Base-by-base conservation (phyloP, 2,797 vertebrate species). In the Psittacula echo region DNA sequence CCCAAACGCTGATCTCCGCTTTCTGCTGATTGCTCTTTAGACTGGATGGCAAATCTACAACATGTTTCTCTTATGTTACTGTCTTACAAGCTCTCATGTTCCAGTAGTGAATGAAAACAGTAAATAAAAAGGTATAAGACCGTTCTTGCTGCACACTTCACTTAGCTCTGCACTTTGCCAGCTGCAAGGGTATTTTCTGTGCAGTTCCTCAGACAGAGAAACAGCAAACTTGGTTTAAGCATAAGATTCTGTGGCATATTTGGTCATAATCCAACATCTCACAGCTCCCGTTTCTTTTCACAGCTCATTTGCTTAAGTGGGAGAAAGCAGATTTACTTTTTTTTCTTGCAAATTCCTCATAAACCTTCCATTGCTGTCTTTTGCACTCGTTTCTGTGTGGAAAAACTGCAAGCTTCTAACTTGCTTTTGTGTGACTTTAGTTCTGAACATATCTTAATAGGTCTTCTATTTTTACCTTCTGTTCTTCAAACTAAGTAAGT, bases 21-120 rank as follows among this genome's bases (percentile, higher is more conserved):
- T 90, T 41, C 45, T 85, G 70, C n/a, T 91, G 87, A 37, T 80
- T 90, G 82, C 67, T 84, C 42, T 75, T 85, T 47, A 78, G 62
- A 47, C 70, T 53, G 45, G 75, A 67, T 89, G 68, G 75, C 56
- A 91, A 19, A 85, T 51, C 78, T 85, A 24, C 54, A 44, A 8
- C 71, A 68, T 56, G 45, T 64, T 91, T 75, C 58, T 92, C 53
- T 87, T 50, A 50, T 26, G 51, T 80, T 93, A n/a, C 44, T 74
- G 39, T 83, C 50, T 80, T 72, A 66, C 24, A 50, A 10, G 37
- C 37, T 56, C 30, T 85, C 45, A 8, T 50, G 66, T 91, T 95
- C 39, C 48, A 85, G 72, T 41, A 24, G 62, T 41, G 91, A 87
- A 78, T 91, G 85, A 72, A 87, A 84, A 85, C 15, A 53, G 51